Conservation (phyloP, 2,888 invertebrate species). For the Thereva nobilitata region DNA sequence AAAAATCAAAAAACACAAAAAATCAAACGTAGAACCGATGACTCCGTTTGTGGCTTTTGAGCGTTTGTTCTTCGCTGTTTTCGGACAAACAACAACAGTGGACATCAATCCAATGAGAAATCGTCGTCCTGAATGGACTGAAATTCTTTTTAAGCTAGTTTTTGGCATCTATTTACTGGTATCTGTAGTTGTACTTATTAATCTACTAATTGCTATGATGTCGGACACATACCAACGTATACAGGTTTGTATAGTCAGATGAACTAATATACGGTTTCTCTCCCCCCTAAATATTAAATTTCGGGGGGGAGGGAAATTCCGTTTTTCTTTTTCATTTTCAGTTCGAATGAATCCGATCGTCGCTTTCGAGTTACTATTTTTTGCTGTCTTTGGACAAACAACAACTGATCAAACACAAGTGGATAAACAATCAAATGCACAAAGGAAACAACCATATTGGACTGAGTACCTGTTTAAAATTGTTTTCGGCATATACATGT, state of each 20-base stretch:
- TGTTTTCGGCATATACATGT: conserved; percentile 92
- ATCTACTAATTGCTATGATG: conserved; percentile 99
- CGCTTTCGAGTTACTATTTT: conserved; percentile 97
- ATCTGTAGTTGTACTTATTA: conserved; percentile 96
- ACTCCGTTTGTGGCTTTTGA: conserved; percentile 92
- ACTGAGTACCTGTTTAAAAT: conserved; percentile 86
- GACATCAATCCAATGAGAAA: conserved; percentile 76
- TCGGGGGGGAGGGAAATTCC: neutral
- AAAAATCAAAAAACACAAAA: conserved; percentile 19
- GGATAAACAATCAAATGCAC: conserved; percentile 62
- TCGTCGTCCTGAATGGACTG: conserved; percentile 79
- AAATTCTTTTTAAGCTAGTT: conserved; percentile 85
- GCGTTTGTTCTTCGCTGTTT: conserved; percentile 96
- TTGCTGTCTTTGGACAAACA: conserved; percentile 96
- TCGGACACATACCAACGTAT: conserved; percentile 99
- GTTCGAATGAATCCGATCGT: conserved; percentile 88
- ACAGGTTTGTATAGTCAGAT: conserved; percentile 74
- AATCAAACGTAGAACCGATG: conserved; percentile 62
- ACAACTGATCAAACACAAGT: conserved; percentile 78
- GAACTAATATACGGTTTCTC: conserved; percentile 37
- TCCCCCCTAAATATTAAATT: conserved; percentile 9
- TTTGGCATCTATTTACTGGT: conserved; percentile 98
- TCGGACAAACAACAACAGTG: conserved; percentile 88
- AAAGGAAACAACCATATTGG: conserved; percentile 74
- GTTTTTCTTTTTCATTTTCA: conserved; percentile 59